Evolutionary conservation across 2,113 vertebrate species (phyloP).

Genomic region (Conger conger): DNA sequence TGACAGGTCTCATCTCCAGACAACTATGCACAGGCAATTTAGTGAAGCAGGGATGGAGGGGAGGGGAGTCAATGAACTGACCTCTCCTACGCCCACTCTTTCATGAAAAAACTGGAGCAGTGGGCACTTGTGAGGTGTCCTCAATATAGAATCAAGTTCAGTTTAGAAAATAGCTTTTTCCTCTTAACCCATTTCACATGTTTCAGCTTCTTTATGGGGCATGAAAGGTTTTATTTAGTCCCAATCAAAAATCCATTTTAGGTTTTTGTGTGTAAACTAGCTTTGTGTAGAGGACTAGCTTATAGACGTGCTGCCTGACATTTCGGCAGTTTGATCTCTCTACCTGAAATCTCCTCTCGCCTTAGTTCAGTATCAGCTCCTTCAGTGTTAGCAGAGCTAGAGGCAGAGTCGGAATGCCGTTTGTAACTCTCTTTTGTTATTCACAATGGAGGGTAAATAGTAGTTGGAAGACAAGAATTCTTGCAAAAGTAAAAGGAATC

Average conservation of each 20-base stretch:
- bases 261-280: too few relatives aligned
- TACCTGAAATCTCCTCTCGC: too few relatives aligned
- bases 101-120: background rate
- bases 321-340: too few relatives aligned
- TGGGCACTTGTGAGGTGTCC: background rate
- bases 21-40: slow-evolving; percentile 6
- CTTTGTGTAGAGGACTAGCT: too few relatives aligned
- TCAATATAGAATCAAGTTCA: background rate
- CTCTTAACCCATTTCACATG: background rate
- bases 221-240: background rate
- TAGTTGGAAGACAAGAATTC: too few relatives aligned
- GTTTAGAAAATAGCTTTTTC: background rate
- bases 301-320: too few relatives aligned
- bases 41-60: background rate
- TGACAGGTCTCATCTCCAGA: slow-evolving; percentile 9
- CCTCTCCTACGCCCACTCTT: background rate
- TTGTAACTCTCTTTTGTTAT: too few relatives aligned
- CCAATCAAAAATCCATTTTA: background rate
- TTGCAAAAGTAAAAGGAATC: too few relatives aligned
- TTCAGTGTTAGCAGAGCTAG: too few relatives aligned
- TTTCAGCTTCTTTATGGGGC: background rate
- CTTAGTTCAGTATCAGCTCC: too few relatives aligned
- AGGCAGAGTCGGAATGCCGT: too few relatives aligned
- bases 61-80: background rate
- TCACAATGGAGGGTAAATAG: too few relatives aligned